These are phyloP conservation scores for Loris lydekkerianus DNA, from an alignment of 2,797 vertebrate genomes.

Conservation along the genomic window DNA sequence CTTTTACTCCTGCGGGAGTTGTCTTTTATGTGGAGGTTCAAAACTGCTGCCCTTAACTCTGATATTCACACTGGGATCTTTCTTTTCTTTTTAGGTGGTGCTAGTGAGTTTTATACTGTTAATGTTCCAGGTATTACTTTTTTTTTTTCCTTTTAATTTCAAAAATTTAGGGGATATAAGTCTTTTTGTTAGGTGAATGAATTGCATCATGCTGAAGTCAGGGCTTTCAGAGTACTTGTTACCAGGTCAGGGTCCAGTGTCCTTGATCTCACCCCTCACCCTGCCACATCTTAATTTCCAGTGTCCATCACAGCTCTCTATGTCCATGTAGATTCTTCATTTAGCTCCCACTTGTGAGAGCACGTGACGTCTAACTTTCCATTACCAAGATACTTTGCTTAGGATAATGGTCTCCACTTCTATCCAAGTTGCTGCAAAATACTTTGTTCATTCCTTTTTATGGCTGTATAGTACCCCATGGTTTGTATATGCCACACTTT, in stretches of 20 bases:
- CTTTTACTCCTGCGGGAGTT: not conserved
- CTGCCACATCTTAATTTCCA: not conserved
- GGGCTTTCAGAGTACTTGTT: not conserved
- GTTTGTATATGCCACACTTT: not conserved
- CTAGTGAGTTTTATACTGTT: not conserved
- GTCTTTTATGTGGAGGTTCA: not conserved
- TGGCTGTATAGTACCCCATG: not conserved
- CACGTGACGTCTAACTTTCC: not conserved
- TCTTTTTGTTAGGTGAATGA: not conserved
- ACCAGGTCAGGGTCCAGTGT: not conserved
- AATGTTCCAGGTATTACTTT: not conserved
- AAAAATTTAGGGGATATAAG: not conserved
- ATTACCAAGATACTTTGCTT: not conserved
- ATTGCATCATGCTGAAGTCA: not conserved
- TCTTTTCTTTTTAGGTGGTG: not conserved
- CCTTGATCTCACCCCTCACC: not conserved
- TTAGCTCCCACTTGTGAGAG: not conserved
- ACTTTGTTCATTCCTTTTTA: not conserved
- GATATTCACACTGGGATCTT: rapidly evolving
- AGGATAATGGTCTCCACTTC: not conserved
- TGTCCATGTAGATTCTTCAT: not conserved
- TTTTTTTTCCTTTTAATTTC: not conserved
- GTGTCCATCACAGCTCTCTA: not conserved
- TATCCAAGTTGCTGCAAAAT: not conserved
- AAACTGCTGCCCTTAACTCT: not conserved